These are phyloP conservation scores for Liasis olivaceus DNA, from an alignment of 2,797 vertebrate species.

Conservation along the genomic window DNA sequence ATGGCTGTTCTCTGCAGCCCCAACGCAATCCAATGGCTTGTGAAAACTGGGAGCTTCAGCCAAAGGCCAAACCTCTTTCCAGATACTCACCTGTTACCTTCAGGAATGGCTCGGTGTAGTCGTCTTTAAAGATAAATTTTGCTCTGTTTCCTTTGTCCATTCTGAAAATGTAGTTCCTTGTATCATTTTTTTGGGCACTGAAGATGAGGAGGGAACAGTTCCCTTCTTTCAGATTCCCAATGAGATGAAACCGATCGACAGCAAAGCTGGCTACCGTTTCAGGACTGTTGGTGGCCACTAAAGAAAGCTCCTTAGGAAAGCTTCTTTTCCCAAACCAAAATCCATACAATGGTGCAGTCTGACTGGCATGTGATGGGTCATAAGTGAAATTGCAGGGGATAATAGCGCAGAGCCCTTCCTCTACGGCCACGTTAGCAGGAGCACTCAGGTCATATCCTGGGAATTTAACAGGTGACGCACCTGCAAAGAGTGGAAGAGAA, in stretches of 20 bases:
- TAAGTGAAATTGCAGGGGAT: conserved; percentile 19
- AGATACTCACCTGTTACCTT: neutral
- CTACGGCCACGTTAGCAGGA: neutral
- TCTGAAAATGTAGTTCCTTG: neutral
- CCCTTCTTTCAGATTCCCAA: neutral
- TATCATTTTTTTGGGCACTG: accelerated
- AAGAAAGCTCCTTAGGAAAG: accelerated
- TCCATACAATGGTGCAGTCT: accelerated
- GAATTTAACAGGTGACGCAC: accelerated
- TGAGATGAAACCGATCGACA: neutral
- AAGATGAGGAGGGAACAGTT: conserved; percentile 23
- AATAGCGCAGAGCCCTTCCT: neutral
- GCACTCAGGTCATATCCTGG: accelerated
- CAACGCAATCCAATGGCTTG: neutral
- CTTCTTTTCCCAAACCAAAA: neutral
- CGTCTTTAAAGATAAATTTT: accelerated
- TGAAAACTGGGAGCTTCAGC: neutral
- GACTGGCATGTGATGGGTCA: accelerated
- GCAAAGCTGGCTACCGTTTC: accelerated
- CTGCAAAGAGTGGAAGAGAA: neutral
- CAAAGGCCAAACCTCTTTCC: neutral
- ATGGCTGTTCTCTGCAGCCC: neutral
- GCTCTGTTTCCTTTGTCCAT: accelerated
- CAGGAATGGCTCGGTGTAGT: accelerated
- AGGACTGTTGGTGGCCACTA: neutral